phyloP scores from a whole-genome alignment of 2,888 invertebrate genomes.

The Chromoteleia sp. region DNA sequence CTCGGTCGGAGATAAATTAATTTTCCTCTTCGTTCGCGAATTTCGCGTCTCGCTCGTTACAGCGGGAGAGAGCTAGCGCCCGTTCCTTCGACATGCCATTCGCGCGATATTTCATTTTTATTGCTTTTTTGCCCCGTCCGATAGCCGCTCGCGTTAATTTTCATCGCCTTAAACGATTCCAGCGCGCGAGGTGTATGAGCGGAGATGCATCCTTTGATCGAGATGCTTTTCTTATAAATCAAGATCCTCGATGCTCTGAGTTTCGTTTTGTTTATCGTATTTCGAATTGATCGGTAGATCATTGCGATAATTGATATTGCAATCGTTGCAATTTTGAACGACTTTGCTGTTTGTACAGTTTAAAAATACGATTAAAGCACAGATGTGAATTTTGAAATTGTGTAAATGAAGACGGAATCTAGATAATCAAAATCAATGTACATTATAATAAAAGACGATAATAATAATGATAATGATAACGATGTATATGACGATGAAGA shows the following conservation, averaged over 20 bases:
- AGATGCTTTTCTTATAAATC: constrained; percentile 36
- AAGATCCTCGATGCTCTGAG: background rate
- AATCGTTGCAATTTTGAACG: no score
- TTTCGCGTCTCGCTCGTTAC: constrained; percentile 18
- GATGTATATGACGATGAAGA: no score
- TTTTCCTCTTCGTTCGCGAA: constrained; percentile 37
- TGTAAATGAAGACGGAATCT: no score
- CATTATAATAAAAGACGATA: no score
- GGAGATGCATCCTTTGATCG: constrained; percentile 34
- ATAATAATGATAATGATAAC: no score
- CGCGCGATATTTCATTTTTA: constrained; percentile 57
- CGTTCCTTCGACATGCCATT: constrained; percentile 27
- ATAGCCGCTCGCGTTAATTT: constrained; percentile 42
- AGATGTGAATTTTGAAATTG: no score
- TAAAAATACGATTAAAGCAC: no score
- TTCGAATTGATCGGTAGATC: no score
- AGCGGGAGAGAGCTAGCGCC: background rate
- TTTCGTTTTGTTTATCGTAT: background rate
- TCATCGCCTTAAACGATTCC: constrained; percentile 49
- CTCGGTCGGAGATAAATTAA: constrained; percentile 65
- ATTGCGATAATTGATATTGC: no score
- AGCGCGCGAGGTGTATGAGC: constrained; percentile 1
- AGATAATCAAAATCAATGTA: no score
- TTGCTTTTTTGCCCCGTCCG: constrained; percentile 21
- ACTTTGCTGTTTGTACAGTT: no score